These are phyloP conservation scores for Cercopithecus hamlyni DNA, from an alignment of 2,797 vertebrate genomes.

Conservation along the genomic window DNA sequence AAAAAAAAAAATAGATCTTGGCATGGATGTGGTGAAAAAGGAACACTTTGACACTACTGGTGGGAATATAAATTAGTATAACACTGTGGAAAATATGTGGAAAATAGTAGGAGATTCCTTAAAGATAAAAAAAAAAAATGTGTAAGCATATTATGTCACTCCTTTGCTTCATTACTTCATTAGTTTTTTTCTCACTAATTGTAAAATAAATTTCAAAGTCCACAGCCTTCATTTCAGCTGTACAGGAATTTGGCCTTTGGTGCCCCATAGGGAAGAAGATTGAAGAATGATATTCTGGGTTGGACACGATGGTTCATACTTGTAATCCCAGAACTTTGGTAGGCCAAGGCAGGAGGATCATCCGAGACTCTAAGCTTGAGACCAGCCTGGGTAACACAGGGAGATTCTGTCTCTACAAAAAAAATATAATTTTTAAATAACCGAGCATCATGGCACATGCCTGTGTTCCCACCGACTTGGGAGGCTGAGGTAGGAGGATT, in stretches of 20 bases:
- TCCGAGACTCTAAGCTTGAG: neutral
- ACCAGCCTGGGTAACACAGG: too few species aligned
- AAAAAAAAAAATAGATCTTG: too few species aligned
- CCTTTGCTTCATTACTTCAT: neutral
- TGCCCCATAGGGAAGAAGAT: neutral
- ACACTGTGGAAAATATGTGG: too few species aligned
- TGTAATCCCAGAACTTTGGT: neutral
- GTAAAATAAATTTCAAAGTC: slow-evolving; percentile 8
- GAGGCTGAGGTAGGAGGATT: too few species aligned
- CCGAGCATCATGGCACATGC: too few species aligned
- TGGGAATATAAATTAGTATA: too few species aligned
- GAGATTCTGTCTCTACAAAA: too few species aligned
- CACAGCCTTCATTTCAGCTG: neutral
- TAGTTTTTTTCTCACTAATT: neutral
- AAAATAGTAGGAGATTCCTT: neutral
- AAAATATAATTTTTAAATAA: too few species aligned
- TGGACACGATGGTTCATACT: neutral
- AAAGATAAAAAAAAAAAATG: neutral
- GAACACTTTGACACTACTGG: too few species aligned
- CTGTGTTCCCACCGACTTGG: too few species aligned
- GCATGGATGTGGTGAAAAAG: too few species aligned
- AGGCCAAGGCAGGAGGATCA: neutral
- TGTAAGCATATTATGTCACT: neutral
- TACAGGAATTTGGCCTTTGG: neutral
- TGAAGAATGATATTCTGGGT: neutral